Evolutionary conservation across 2,113 vertebrate species (phyloP).

Genomic region (Tichodroma muraria): DNA sequence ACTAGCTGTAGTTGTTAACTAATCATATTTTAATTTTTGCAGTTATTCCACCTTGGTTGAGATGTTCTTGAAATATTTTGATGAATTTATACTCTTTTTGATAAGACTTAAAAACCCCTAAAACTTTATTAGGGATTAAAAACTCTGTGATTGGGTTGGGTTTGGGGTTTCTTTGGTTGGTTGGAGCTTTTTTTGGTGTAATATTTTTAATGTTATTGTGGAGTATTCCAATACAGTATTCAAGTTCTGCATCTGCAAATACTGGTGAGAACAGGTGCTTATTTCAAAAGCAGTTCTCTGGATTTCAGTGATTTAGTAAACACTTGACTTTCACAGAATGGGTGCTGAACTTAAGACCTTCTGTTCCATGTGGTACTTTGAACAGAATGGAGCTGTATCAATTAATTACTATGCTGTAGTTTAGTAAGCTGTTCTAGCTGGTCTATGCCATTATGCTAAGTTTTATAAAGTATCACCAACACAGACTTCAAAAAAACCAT

Average conservation of each 20-base stretch:
- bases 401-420: background rate
- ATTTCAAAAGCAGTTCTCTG: background rate
- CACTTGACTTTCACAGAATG: background rate
- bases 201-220: background rate
- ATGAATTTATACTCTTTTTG: background rate
- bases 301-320: background rate
- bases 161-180: background rate
- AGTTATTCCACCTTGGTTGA: background rate
- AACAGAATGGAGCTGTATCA: background rate
- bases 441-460: background rate
- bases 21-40: background rate
- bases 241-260: accelerated
- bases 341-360: background rate
- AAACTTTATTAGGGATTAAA: background rate
- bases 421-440: background rate
- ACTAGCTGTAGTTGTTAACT: background rate
- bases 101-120: background rate
- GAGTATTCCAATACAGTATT: background rate
- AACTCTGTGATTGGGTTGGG: background rate
- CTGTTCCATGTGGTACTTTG: background rate
- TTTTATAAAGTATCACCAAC: background rate
- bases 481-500: background rate
- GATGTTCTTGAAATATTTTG: background rate
- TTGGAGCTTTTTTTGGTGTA: background rate
- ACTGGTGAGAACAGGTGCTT: background rate